Evolutionary conservation across 2,888 invertebrate genomes (phyloP).

Genomic region (Pheosia gnoma): DNA sequence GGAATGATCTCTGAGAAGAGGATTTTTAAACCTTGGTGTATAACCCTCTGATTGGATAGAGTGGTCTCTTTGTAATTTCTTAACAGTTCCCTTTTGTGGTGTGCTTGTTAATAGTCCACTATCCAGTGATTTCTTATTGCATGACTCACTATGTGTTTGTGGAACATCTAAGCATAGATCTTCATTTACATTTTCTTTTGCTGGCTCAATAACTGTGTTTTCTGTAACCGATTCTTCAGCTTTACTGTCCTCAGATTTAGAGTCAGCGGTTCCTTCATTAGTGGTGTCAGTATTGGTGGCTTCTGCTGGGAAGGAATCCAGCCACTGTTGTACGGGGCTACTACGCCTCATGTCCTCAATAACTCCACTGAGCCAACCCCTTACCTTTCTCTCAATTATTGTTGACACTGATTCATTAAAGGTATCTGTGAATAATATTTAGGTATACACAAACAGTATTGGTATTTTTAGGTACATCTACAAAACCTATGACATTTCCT

Average conservation of each 20-base stretch:
- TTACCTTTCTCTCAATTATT: conserved; percentile 75
- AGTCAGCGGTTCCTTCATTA: conserved; percentile 43
- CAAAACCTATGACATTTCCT: too few relatives aligned
- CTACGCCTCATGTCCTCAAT: conserved; percentile 86
- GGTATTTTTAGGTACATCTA: not conserved
- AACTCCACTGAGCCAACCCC: conserved; percentile 78
- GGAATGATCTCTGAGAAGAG: conserved; percentile 77
- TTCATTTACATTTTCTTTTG: conserved; percentile 41
- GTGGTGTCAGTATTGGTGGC: conserved; percentile 37
- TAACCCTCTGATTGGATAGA: conserved; percentile 79
- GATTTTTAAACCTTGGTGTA: conserved; percentile 72
- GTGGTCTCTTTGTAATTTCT: conserved; percentile 71
- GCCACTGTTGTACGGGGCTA: conserved; percentile 90
- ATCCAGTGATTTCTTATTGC: conserved; percentile 72
- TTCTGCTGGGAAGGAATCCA: conserved; percentile 86
- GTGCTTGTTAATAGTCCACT: conserved; percentile 63
- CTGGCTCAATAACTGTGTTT: conserved; percentile 65
- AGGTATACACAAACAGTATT: not conserved
- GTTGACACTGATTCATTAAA: conserved; percentile 77
- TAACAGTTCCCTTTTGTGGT: conserved; percentile 54
- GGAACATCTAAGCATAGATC: conserved; percentile 70
- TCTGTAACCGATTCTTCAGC: conserved; percentile 66
- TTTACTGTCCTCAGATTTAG: conserved; percentile 66
- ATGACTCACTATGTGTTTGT: conserved; percentile 54
- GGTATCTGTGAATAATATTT: conserved; percentile 59